phyloP scores from a whole-genome alignment of 1,140 invertebrate genomes.

The Belonocnema kinseyi region DNA sequence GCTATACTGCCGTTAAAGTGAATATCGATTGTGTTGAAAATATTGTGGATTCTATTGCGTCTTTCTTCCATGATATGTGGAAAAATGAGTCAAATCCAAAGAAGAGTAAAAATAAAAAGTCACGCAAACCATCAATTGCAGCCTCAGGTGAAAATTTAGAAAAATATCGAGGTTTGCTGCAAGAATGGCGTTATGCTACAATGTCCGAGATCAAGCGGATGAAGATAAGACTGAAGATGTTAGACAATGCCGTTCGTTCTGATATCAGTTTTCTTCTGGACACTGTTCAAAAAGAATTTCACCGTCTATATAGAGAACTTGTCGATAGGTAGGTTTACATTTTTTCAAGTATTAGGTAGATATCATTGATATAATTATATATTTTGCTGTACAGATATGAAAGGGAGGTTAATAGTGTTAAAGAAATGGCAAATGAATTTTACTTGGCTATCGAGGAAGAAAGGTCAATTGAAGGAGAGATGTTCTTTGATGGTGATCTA shows the following conservation, averaged over 20 bases:
- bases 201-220: constrained; percentile 76
- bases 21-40: constrained; percentile 32
- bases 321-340: not conserved
- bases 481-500: constrained; percentile 72
- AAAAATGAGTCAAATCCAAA: not conserved
- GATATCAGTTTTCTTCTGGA: constrained; percentile 74
- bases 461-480: constrained; percentile 68
- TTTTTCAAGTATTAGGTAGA: not conserved
- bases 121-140: not conserved
- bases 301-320: not conserved
- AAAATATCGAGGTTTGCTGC: not conserved
- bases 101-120: not conserved
- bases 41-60: not conserved
- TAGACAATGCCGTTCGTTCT: constrained; percentile 63
- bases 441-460: constrained; percentile 77
- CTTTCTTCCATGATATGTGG: not conserved
- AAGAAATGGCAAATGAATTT: constrained; percentile 75
- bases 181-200: constrained; percentile 77
- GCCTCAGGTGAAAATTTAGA: not conserved
- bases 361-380: constrained; percentile 42
- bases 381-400: constrained; percentile 64
- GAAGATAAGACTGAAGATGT: constrained; percentile 69
- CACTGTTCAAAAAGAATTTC: constrained; percentile 68
- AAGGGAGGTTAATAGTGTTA: constrained; percentile 76
- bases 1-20: constrained; percentile 35